Conservation (phyloP, 1,140 invertebrate genomes). For the Trachelipus rathkii region DNA sequence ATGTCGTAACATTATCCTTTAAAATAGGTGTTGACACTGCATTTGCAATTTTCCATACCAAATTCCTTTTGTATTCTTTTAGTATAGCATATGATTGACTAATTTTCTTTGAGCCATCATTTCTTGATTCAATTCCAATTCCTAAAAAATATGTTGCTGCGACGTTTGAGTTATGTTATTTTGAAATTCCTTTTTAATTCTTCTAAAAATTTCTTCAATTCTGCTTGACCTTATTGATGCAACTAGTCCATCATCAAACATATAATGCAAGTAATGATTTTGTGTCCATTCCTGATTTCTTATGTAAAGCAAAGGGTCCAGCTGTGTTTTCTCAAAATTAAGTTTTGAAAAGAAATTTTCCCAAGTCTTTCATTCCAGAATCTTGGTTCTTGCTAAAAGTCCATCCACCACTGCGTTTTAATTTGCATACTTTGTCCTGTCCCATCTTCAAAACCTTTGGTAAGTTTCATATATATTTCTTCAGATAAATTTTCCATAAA, state of each 20-base stretch:
- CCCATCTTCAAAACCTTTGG: constrained; percentile 29
- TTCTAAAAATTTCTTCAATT: background rate
- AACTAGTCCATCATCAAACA: constrained; percentile 52
- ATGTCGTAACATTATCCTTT: constrained; percentile 30
- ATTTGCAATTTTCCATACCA: constrained; percentile 47
- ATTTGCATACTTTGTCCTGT: constrained; percentile 48
- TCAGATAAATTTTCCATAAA: constrained; percentile 43
- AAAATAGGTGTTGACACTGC: constrained; percentile 48
- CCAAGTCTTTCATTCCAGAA: constrained; percentile 45
- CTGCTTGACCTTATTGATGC: constrained; percentile 39
- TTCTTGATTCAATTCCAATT: constrained; percentile 14
- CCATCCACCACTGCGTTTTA: constrained; percentile 50
- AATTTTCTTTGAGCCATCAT: constrained; percentile 42
- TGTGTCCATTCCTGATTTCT: constrained; percentile 25
- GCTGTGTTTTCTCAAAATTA: constrained; percentile 47
- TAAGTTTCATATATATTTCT: constrained; percentile 43
- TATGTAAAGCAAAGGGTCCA: constrained; percentile 50
- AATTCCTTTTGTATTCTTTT: constrained; percentile 49
- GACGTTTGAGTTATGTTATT: background rate
- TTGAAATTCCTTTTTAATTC: background rate
- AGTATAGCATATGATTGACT: constrained; percentile 48
- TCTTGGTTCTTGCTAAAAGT: constrained; percentile 47
- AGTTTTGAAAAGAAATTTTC: constrained; percentile 43
- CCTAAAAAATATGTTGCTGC: constrained; percentile 39
- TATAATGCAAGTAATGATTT: constrained; percentile 48